These are phyloP conservation scores for Eurytoma adleriae DNA, from an alignment of 2,888 invertebrate genomes.

Conservation along the genomic window DNA sequence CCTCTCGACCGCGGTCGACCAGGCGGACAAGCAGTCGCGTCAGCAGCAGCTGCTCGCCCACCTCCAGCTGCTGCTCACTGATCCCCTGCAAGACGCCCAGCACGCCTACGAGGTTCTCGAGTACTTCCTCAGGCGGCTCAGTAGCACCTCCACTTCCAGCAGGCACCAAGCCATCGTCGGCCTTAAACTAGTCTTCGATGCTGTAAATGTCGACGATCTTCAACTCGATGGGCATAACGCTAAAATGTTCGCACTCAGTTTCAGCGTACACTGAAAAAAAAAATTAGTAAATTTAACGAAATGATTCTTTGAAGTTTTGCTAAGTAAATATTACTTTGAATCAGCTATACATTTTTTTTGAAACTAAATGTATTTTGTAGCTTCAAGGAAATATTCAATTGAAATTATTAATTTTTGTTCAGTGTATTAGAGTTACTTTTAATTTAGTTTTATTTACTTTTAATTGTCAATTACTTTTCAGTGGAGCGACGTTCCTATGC, in stretches of 20 bases:
- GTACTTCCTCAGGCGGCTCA: constrained; percentile 90
- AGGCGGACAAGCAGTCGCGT: constrained; percentile 83
- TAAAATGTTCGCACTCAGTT: constrained; percentile 62
- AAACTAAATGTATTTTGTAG: too few species aligned
- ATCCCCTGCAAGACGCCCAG: constrained; percentile 78
- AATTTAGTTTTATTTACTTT: constrained; percentile 6
- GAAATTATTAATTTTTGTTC: too few species aligned
- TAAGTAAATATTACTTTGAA: too few species aligned
- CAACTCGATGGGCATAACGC: constrained; percentile 70
- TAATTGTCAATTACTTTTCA: constrained; percentile 54
- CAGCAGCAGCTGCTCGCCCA: constrained; percentile 86
- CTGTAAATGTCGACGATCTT: constrained; percentile 71
- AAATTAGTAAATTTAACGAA: too few species aligned
- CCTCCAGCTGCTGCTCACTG: constrained; percentile 80
- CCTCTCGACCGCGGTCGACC: constrained; percentile 81
- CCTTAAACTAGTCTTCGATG: constrained; percentile 83
- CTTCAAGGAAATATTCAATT: too few species aligned
- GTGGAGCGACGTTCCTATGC: constrained; percentile 79
- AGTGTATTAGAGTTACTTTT: neutral
- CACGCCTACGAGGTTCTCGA: constrained; percentile 91
- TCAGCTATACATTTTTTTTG: too few species aligned
- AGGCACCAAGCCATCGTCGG: constrained; percentile 87
- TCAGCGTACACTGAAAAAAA: too few species aligned
- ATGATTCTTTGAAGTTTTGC: too few species aligned
- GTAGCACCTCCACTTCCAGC: constrained; percentile 88